Base-by-base conservation (phyloP, 2,113 vertebrate species). In the Junco hyemalis region DNA sequence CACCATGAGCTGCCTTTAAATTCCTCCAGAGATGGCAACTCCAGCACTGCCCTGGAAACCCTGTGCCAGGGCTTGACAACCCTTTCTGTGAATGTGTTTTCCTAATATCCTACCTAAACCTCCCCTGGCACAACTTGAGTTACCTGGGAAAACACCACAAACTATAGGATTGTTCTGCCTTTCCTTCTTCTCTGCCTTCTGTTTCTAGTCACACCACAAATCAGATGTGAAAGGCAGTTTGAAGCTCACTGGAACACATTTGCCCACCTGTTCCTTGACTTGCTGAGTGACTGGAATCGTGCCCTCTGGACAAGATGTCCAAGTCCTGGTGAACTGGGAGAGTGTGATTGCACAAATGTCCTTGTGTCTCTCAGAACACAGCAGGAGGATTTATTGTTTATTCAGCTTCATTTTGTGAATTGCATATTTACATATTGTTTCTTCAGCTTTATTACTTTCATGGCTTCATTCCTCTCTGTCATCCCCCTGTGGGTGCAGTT, bases 401-500 rank as follows among this genome's bases (percentile, higher is more conserved):
- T 70, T 63, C 16, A 18, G 14, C 42, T 83, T 60, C 44, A 28
- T 51, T 81, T 73, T 59, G 26, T 50, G 25, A 50, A 50, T 26
- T 50, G 26, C 48, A 6, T 50, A 26, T 50, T 50, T 50, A 26
- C 48, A 26, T 50, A 50, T 26, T 26, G 48, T 50, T 50, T 50
- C 25, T 50, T 26, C 48, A 51, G 51, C 33, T 38, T 33, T 33
- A 8, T 48, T 70, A 16, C 31, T 90, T 70, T 11, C 11, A 2
- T 63, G 56, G 2, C 47, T 70, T 51, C 17, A 1, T 70, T 33
- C 3, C 17, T 60, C 26, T 0, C 0, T 2, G 1, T 16, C 8
- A 2, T 16, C 23, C 25, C 0, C 22, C 48, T 4, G 0, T 2
- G 26, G 77, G 57, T 21, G 47, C 38, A 4, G 11, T 61, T 21